Evolutionary conservation across 2,113 vertebrate genomes (phyloP).

Genomic region (Sander lucioperca): DNA sequence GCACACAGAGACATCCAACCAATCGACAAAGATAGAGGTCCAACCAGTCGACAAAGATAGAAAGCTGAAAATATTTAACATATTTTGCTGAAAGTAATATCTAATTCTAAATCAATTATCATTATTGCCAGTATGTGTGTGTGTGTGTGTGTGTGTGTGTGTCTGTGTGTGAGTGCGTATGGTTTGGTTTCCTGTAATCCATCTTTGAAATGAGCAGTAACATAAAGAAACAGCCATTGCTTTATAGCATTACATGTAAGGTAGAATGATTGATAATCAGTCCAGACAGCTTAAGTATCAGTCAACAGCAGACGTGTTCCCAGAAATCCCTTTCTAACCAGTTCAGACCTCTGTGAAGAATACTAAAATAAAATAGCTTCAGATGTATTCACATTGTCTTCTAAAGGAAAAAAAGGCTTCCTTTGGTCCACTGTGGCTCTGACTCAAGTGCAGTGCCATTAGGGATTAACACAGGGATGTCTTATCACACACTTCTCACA

Average conservation of each 20-base stretch:
- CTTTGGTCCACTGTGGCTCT: slow-evolving; percentile 11
- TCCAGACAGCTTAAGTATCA: not conserved
- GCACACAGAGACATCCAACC: not conserved
- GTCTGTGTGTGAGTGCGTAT: no score
- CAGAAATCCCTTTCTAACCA: slow-evolving; percentile 10
- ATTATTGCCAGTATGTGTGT: not conserved
- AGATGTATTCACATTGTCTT: slow-evolving; percentile 7
- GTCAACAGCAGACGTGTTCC: slow-evolving; percentile 3
- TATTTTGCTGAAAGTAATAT: not conserved
- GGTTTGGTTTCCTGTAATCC: not conserved
- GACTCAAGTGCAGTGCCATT: not conserved
- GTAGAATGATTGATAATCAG: not conserved
- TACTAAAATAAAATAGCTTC: slow-evolving; percentile 3
- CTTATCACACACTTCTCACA: no score
- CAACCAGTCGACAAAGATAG: not conserved
- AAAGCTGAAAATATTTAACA: not conserved
- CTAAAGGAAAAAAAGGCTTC: no score
- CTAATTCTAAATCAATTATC: not conserved
- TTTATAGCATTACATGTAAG: not conserved
- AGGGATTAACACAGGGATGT: slow-evolving; percentile 23
- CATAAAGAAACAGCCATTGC: not conserved
- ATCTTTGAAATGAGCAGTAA: not conserved
- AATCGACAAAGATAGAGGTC: not conserved
- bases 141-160: not conserved
- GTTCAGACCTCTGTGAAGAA: not conserved